Percentiles rank a stretch among this genome's conserved stretches.
These are phyloP conservation scores for Protodeltote pygarga DNA, from an alignment of 2,888 invertebrate species.

Conservation along the genomic window DNA sequence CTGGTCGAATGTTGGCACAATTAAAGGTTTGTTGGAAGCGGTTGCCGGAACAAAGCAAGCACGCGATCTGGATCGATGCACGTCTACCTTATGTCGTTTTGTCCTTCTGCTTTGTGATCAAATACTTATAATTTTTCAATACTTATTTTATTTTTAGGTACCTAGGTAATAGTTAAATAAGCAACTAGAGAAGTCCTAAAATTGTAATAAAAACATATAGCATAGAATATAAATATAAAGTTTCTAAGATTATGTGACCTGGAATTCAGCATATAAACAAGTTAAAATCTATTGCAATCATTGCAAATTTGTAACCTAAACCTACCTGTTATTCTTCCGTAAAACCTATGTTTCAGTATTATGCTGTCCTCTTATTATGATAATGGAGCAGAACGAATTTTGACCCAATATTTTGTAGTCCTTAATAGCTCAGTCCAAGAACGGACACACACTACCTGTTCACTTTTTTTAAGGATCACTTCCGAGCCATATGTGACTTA, in stretches of 20 bases:
- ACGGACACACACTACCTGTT: constrained; percentile 41
- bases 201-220: no score
- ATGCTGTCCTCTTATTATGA: no score
- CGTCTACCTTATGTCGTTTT: constrained; percentile 77
- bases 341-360: no score
- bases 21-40: constrained; percentile 72
- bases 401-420: neutral
- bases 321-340: no score
- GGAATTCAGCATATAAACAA: no score
- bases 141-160: no score
- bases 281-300: no score
- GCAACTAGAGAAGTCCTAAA: no score
- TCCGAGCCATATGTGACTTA: constrained; percentile 63
- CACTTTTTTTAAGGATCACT: constrained; percentile 51
- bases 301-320: no score
- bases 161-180: no score
- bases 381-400: constrained; percentile 9
- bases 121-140: constrained; percentile 14
- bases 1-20: constrained; percentile 67
- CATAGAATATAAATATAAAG: no score
- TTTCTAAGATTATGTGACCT: no score
- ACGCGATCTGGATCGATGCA: constrained; percentile 71
- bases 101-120: constrained; percentile 39
- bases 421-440: constrained; percentile 5
- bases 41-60: constrained; percentile 80